Evolutionary conservation across 1,140 invertebrate genomes (phyloP), one percentile per base, ranked within the genome.

Genomic region (Habropoda laboriosa): DNA sequence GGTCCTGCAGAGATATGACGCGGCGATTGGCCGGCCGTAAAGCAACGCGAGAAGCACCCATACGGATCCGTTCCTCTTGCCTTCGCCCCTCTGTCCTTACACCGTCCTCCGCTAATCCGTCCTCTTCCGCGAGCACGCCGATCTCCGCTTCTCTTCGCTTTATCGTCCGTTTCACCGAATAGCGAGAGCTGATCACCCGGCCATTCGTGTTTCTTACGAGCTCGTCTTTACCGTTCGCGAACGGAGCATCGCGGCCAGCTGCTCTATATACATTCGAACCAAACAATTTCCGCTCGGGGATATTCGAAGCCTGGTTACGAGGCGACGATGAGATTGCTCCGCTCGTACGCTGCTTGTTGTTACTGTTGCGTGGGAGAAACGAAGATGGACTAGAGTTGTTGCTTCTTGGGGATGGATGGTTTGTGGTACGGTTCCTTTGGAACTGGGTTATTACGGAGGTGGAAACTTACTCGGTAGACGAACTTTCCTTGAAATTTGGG

Each of bases 11-110:
- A 86, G 85, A 87, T 86, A 87, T 57, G 80, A 86, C 73, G 75
- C 73, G 53, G 71, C 81, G 84, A 86, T 86, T 86, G 81, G 77
- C 58, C 74, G 73, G 53, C 53, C 66, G 74, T 87, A 87, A 87
- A 87, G 55, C 77, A 87, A 47, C 67, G 71, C 66, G 60, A 53
- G 71, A 64, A 80, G 72, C 82, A 82, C 51, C 77, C 67, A 55
- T 83, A 51, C 73, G 68, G 73, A 84, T 45, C 67, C 68, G 60
- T 40, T 74, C 79, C 61, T 58, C 24, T 18, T 13, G 53, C 30
- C 30, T 12, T 27, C 18, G 38, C 16, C 16, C 74, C n/a, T n/a
- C n/a, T n/a, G n/a, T n/a, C n/a, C n/a, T n/a, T n/a, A n/a, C n/a
- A n/a, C n/a, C 57, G 32, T 32, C 32, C 68, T 60, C 64, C 45